These are phyloP conservation scores for Zaprionus obscuricornis DNA, from an alignment of 2,888 invertebrate genomes.

Conservation along the genomic window DNA sequence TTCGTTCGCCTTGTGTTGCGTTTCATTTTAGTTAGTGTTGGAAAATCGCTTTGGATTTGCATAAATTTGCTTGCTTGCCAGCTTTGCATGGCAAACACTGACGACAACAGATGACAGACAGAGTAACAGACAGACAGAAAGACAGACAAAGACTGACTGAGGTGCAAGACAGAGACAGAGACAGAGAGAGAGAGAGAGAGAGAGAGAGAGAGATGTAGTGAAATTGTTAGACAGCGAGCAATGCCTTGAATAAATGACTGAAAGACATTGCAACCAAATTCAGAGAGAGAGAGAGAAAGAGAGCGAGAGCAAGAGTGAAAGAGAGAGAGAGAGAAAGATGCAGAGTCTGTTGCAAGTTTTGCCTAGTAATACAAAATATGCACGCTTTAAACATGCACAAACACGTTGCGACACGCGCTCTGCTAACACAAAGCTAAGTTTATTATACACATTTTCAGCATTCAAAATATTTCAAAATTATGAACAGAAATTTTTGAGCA, in stretches of 20 bases:
- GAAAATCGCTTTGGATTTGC: conserved; percentile 77
- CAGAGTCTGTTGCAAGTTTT: too few relatives aligned
- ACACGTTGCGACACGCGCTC: too few relatives aligned
- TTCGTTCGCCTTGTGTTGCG: conserved; percentile 38
- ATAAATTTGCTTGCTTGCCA: conserved; percentile 69
- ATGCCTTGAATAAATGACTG: conserved; percentile 16
- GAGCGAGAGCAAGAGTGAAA: too few relatives aligned
- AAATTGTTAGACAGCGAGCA: too few relatives aligned
- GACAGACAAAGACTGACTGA: conserved; percentile 19
- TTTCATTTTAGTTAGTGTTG: conserved; percentile 77
- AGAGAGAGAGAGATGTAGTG: not conserved
- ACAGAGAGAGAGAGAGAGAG: too few relatives aligned
- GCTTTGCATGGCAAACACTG: conserved; percentile 57
- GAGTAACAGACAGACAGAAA: conserved; percentile 24
- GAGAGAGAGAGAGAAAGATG: too few relatives aligned
- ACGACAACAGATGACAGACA: conserved; percentile 34
- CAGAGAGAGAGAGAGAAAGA: not conserved
- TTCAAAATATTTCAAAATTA: too few relatives aligned
- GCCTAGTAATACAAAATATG: too few relatives aligned
- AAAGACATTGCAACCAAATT: not conserved
- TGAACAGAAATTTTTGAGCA: too few relatives aligned
- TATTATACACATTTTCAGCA: too few relatives aligned
- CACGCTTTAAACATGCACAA: too few relatives aligned
- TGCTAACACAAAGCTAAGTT: too few relatives aligned
- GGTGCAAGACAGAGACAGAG: conserved; percentile 8